phyloP scores from a whole-genome alignment of 2,113 vertebrate species.

The Gracilinanus agilis region DNA sequence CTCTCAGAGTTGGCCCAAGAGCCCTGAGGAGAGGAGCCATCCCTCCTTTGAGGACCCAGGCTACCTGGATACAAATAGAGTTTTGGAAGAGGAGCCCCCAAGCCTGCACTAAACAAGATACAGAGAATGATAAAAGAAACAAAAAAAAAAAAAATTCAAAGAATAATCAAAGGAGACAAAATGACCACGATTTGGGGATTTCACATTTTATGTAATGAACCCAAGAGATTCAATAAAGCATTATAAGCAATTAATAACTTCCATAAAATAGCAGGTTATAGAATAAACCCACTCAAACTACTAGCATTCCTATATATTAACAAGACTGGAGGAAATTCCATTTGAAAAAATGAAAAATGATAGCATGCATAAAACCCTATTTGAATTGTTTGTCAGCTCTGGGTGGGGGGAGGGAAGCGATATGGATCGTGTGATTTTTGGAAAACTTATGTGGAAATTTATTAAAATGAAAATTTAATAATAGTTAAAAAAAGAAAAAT shows the following conservation, averaged over 20 bases:
- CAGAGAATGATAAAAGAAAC: too few species aligned
- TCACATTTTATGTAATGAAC: too few species aligned
- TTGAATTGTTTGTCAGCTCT: too few species aligned
- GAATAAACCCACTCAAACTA: background rate
- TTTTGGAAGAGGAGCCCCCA: background rate
- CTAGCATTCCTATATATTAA: background rate
- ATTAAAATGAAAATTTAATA: too few species aligned
- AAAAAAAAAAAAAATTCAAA: background rate
- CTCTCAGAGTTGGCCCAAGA: background rate
- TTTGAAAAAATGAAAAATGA: background rate
- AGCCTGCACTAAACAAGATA: background rate
- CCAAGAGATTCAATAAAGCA: too few species aligned
- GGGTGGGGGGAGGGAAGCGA: too few species aligned
- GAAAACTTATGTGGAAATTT: too few species aligned
- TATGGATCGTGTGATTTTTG: too few species aligned
- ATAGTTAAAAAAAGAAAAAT: too few species aligned
- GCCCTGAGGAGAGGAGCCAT: background rate
- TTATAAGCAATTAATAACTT: background rate
- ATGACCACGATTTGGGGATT: background rate
- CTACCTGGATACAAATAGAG: background rate
- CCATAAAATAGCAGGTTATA: background rate
- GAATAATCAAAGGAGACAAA: background rate
- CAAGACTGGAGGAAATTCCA: background rate
- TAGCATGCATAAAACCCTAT: too few species aligned
- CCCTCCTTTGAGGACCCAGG: background rate